Evolutionary conservation across 2,888 invertebrate species (phyloP), one percentile per base, ranked within the genome.

Genomic region (Mesoligia furuncula): DNA sequence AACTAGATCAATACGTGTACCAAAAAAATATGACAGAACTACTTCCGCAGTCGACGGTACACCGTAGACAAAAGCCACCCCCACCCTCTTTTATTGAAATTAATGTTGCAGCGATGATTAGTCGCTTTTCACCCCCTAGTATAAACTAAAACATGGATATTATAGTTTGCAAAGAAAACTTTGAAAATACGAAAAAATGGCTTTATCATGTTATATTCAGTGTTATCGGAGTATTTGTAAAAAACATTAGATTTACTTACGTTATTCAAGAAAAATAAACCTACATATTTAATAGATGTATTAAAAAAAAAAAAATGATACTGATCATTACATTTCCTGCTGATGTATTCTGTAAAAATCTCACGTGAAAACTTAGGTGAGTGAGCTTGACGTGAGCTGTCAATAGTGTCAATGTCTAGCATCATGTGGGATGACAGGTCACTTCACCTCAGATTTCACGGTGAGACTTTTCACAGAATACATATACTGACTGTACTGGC

Each of bases 61-160:
- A 65, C 57, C 79, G 79, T 79, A 85, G 86, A 81, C 87, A 85
- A 87, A 86, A 81, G 87, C 88, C 86, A 86, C 80, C 84, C 85
- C 87, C 79, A 85, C 89, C 89, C 86, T 81, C 83, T 88, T 89
- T 92, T 91, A 93, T 93, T 91, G 90, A 93, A 90, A 93, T 93
- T 93, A 92, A 93, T 93, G 92, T 88, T 80, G 75, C 83, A 81
- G 70, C 80, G 81, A 88, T 93, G 93, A 93, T 90, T 88, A 80
- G 89, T 86, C 89, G 88, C 75, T 91, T 92, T 91, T 86, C 79
- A 80, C 81, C 84, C 85, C 76, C 66, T 51, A 85, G 80, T 77
- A 77, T 82, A 77, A 88, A 88, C 83, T 83, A 81, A 83, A 85
- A 80, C 54, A 75, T 66, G 72, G 27, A 59, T 62, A 20, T 81